Evolutionary conservation across 1,140 invertebrate species (phyloP).

Genomic region (Eurytemora carolleeae): DNA sequence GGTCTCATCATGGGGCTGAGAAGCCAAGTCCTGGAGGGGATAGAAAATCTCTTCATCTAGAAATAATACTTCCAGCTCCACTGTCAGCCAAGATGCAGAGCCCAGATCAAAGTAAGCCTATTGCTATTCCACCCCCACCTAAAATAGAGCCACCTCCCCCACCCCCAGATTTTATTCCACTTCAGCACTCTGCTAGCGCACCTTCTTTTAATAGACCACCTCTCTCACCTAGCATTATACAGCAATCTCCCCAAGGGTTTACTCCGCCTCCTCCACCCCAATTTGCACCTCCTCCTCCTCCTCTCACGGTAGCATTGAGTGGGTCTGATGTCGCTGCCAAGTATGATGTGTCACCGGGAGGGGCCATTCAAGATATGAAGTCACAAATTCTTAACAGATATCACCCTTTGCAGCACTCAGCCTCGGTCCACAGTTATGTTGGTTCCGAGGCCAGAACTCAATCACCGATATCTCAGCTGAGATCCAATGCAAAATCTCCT

Average conservation of each 20-base stretch:
- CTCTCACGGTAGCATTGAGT: background rate
- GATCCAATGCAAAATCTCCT: background rate
- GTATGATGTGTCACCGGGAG: no score
- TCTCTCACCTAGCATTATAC: no score
- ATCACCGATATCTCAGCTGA: background rate
- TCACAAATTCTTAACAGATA: no score
- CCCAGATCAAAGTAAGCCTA: background rate
- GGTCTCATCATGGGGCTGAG: no score
- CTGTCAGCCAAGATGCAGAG: background rate
- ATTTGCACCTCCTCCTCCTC: conserved; percentile 14
- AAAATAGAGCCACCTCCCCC: conserved; percentile 8
- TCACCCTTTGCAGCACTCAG: background rate
- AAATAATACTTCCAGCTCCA: background rate
- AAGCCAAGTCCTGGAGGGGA: no score
- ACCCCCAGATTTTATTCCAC: conserved; percentile 8
- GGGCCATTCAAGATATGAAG: no score
- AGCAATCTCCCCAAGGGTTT: no score
- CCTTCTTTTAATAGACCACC: background rate
- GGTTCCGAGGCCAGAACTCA: no score
- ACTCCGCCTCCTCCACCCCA: conserved; percentile 12
- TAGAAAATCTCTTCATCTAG: background rate
- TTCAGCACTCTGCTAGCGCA: conserved; percentile 11
- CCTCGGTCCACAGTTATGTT: background rate
- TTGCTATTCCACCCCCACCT: conserved; percentile 9
- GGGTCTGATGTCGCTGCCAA: no score